Evolutionary conservation across 2,888 invertebrate genomes (phyloP), one percentile per base, ranked within the genome.

Genomic region (Mallateleia sp.): DNA sequence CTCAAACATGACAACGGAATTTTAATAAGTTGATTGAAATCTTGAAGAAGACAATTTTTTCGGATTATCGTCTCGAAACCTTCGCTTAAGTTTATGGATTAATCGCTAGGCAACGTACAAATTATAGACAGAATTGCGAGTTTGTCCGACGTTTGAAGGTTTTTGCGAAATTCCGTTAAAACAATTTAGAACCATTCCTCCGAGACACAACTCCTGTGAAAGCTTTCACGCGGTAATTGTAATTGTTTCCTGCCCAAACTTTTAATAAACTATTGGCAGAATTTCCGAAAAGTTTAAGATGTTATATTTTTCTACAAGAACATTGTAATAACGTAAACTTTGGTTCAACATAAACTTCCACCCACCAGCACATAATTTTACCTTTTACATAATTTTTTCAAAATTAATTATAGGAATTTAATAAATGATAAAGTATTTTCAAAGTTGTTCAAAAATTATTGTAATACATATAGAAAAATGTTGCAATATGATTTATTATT

Each of bases 131-230:
- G 6, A 15, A 54, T 32, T 22, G 15, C 0, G 60, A 69, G 38
- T 71, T 79, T 22, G 79, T n/a, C 18, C 6, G 58, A 71, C 64
- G 54, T 64, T 52, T 71, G 64, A 62, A 72, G 71, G 54, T 71
- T 80, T 72, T 72, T 72, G 71, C 28, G 38, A 54, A 62, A 80
- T 64, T 64, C 32, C 54, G 28, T n/a, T 56, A 32, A 72, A 80
- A 80, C 80, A 72, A 80, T 72, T 80, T 69, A 42, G 28, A 52
- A 34, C 60, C 22, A 45, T 38, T 60, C 8, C 45, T 32, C 28
- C 24, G 34, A 25, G 56, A 52, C 22, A 34, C 52, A 64, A 54
- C 38, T 72, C 22, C 14, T 6, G 22, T 47, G 38, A 64, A 25
- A 52, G 32, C 32, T 64, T 80, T 25, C 22, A 34, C 66, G 47